These are phyloP conservation scores for Petromus typicus DNA, from an alignment of 2,113 vertebrate genomes.

Conservation along the genomic window DNA sequence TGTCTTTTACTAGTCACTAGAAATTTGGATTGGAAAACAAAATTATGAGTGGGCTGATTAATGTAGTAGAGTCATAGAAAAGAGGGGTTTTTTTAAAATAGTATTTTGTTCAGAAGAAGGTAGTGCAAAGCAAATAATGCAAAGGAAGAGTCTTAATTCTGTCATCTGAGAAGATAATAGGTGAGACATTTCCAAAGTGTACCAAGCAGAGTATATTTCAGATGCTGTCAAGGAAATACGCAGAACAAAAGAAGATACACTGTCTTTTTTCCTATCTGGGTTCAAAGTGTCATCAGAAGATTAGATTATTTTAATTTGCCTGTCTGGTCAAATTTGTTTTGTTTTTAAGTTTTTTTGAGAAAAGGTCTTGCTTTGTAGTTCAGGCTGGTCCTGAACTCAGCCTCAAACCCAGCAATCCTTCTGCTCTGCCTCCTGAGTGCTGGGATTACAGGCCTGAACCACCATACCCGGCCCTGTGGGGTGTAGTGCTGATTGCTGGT, in stretches of 20 bases:
- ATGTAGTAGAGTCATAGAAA: background rate
- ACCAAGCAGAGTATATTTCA: background rate
- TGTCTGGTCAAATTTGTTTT: background rate
- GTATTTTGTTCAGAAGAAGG: background rate
- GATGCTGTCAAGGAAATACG: background rate
- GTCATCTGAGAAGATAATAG: background rate
- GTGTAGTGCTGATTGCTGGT: too few species aligned
- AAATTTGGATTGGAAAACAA: constrained; percentile 35
- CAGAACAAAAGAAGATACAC: background rate
- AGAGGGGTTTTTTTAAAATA: too few species aligned
- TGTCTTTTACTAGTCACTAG: background rate
- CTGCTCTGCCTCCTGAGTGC: too few species aligned
- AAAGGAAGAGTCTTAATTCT: background rate
- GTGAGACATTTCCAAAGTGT: background rate
- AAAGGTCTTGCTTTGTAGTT: too few species aligned
- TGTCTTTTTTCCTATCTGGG: background rate
- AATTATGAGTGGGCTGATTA: background rate
- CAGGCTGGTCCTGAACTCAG: too few species aligned
- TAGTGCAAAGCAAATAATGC: background rate
- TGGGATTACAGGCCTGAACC: too few species aligned
- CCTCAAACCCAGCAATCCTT: too few species aligned
- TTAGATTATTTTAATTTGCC: background rate
- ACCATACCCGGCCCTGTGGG: too few species aligned
- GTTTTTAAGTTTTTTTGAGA: too few species aligned
- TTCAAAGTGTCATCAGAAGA: background rate